Base-by-base conservation (phyloP, 2,888 invertebrate genomes). In the Parnassius smintheus region DNA sequence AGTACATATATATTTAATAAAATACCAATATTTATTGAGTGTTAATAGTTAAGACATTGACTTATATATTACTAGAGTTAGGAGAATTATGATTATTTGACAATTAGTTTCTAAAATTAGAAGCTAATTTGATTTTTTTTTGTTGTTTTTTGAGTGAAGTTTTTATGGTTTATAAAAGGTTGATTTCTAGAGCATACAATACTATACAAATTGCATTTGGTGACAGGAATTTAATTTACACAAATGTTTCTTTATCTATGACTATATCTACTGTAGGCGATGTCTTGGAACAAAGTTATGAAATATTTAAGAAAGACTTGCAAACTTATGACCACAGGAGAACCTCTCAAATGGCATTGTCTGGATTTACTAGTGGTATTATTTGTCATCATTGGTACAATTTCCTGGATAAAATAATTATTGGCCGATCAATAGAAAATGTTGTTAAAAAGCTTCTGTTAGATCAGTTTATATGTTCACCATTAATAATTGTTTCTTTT, bases 321-420 rank as follows among this genome's bases (percentile, higher is more conserved):
- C 82, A 92, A 4, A 81, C 81, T 64, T 95, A 93, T 92, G 93
- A 95, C 74, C 75, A 75, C 7, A 77, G 75, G 22, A 93, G 98
- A 65, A 96, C 96, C 0, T 80, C 83, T 18, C 94, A 97, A 65
- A 97, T 98, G 96, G 94, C 95, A 4, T 82, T 94, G 42, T 95
- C 96, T 9, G 98, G 98, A 2, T 85, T 94, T 55, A 93, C 95
- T 3, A 94, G 97, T 7, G 98, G 98, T 35, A 82, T 96, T 9
- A 88, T 97, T 42, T 96, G 96, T 75, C 98, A 98, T 80, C 94
- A 95, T 79, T 98, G 98, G 97, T 98, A 98, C 80, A 93, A 93
- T 63, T 91, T 94, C 67, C 86, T 98, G 63, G 98, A 98, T 77
- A 90, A 86, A 72, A 85, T 92, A 68, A 83, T 97, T 48, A 94